Percentiles rank a stretch among this genome's conserved stretches.
Evolutionary conservation across 2,113 vertebrate genomes (phyloP).

Genomic region (Oryzias melastigma): DNA sequence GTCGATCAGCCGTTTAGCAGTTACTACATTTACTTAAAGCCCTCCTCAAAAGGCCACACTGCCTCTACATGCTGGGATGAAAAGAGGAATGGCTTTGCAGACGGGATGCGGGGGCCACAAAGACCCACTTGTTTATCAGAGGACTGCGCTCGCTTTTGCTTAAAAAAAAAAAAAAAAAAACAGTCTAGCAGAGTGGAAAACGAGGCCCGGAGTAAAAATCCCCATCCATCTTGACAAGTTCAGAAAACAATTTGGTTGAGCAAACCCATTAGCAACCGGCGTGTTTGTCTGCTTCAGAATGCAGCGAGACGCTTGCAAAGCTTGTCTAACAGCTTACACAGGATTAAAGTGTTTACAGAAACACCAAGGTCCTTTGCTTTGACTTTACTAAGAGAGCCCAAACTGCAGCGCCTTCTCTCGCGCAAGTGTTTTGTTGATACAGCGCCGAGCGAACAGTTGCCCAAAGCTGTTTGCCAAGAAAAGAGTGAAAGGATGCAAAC

Average conservation of each 20-base stretch:
- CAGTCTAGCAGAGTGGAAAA: background rate
- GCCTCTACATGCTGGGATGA: conserved; percentile 18
- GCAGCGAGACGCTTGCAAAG: conserved; percentile 44
- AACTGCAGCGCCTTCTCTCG: conserved; percentile 17
- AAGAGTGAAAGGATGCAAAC: conserved; percentile 45
- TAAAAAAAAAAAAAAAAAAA: conserved; percentile 21
- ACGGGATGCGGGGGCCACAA: conserved; percentile 12
- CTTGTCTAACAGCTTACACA: conserved; percentile 61
- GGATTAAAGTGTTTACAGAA: conserved; percentile 75
- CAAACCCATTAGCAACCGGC: conserved; percentile 62
- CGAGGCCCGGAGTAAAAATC: conserved; percentile 51
- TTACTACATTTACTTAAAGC: conserved; percentile 46
- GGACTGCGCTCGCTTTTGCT: conserved; percentile 16
- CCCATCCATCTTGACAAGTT: conserved; percentile 50
- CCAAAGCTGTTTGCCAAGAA: conserved; percentile 43
- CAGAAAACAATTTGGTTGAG: conserved; percentile 63
- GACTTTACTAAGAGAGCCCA: conserved; percentile 47
- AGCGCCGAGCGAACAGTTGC: conserved; percentile 55
- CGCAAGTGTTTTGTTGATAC: conserved; percentile 48
- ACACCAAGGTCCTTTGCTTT: conserved; percentile 60
- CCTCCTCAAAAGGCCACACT: conserved; percentile 27
- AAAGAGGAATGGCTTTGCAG: conserved; percentile 25
- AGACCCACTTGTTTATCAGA: conserved; percentile 18
- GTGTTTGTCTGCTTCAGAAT: conserved; percentile 62
- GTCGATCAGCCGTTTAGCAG: conserved; percentile 47